These are phyloP conservation scores for Microchrysa polita DNA, from an alignment of 2,888 invertebrate genomes.

Conservation along the genomic window DNA sequence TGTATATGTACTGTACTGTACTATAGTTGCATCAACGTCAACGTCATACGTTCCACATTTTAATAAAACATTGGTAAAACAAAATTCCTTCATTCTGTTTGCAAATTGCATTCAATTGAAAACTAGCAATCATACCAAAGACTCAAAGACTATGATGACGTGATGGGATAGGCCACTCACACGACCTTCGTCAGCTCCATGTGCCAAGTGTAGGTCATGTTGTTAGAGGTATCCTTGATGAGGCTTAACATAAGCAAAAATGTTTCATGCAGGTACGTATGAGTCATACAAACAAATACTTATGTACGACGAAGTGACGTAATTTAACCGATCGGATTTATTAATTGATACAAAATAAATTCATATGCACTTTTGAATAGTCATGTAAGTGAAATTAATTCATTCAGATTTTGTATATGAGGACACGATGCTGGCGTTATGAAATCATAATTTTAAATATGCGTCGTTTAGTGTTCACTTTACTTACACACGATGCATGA, in stretches of 20 bases:
- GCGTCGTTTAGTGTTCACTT: too few species aligned
- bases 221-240: conserved; percentile 24
- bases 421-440: too few species aligned
- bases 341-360: too few species aligned
- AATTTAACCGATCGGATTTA: background rate
- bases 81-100: background rate
- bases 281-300: background rate
- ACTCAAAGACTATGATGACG: background rate
- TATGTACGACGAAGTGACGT: background rate
- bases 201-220: conserved; percentile 26
- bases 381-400: too few species aligned
- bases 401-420: too few species aligned
- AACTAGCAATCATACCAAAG: background rate
- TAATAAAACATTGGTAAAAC: too few species aligned
- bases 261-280: background rate
- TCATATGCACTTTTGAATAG: too few species aligned
- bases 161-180: background rate
- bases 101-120: background rate
- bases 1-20: too few species aligned
- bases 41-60: too few species aligned
- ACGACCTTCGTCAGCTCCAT: background rate
- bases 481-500: too few species aligned
- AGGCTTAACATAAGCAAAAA: conserved; percentile 12
- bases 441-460: too few species aligned
- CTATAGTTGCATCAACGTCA: too few species aligned